Conservation (phyloP, 2,888 invertebrate species). For the Galeruca laticollis region DNA sequence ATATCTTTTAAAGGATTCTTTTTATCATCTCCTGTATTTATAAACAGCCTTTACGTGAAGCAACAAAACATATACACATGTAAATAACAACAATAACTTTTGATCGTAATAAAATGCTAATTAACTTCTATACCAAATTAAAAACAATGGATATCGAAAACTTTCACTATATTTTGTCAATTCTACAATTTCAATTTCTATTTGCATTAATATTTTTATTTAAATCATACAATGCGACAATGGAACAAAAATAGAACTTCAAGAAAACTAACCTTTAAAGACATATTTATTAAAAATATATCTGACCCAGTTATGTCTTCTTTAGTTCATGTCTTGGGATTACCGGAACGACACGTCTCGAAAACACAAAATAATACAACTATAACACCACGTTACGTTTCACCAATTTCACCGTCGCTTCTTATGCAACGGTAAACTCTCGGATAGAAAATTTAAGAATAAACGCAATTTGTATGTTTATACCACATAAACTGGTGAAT, state of each 20-base stretch:
- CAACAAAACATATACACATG: no score
- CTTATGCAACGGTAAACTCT: conserved; percentile 42
- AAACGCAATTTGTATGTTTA: conserved; percentile 33
- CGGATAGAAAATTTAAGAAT: conserved; percentile 28
- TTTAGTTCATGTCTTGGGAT: conserved; percentile 27
- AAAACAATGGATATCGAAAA: no score
- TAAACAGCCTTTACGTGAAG: no score
- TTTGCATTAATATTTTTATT: no score
- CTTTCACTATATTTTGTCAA: no score
- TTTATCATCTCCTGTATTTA: no score
- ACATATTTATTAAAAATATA: conserved; percentile 36
- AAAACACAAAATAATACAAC: conserved; percentile 12
- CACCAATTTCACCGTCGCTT: conserved; percentile 34
- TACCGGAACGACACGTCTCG: conserved; percentile 1
- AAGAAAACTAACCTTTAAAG: conserved; percentile 36
- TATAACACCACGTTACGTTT: conserved; percentile 9
- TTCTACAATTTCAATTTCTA: no score
- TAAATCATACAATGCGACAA: no score
- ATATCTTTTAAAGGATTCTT: no score
- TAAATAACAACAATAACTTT: no score
- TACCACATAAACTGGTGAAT: conserved; percentile 34
- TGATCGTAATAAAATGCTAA: no score
- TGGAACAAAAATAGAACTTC: background rate
- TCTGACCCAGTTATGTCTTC: conserved; percentile 30
- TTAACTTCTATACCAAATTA: no score